phyloP scores from a whole-genome alignment of 2,113 vertebrate species.

The Boulengeromyrus knoepffleri region DNA sequence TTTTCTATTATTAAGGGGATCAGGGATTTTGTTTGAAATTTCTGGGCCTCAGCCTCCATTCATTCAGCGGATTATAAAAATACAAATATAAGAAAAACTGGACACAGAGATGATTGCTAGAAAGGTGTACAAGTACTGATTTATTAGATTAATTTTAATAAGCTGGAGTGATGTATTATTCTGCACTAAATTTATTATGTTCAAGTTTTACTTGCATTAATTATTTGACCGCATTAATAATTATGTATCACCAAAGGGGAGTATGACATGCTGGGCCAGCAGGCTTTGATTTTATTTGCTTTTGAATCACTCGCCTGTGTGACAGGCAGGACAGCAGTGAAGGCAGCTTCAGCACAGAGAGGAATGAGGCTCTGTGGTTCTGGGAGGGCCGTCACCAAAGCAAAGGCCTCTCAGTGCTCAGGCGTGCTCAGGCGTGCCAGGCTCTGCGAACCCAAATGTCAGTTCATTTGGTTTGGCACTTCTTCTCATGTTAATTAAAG shows the following conservation, averaged over 20 bases:
- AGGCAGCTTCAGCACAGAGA: neutral
- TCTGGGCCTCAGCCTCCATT: neutral
- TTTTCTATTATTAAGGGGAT: neutral
- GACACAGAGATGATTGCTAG: neutral
- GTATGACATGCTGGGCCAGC: slow-evolving; percentile 26
- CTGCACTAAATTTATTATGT: slow-evolving; percentile 21
- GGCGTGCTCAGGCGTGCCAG: neutral
- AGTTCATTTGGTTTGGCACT: neutral
- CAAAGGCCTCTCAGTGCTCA: neutral
- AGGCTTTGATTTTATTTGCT: slow-evolving; percentile 24
- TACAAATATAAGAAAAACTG: neutral
- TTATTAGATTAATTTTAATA: neutral
- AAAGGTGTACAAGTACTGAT: neutral
- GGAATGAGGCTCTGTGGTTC: neutral
- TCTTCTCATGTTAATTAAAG: neutral
- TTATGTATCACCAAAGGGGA: slow-evolving; percentile 52
- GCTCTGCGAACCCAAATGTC: neutral
- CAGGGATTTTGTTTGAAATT: neutral
- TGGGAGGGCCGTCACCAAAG: neutral
- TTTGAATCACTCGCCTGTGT: neutral
- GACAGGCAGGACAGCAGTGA: neutral
- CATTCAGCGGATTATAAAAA: neutral
- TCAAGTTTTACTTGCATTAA: slow-evolving; percentile 49
- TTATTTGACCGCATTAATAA: slow-evolving; percentile 45
- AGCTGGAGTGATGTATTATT: neutral